phyloP scores from a whole-genome alignment of 37 sponge, comb jelly and placozoan genomes.

The Ephydatia muelleri region DNA sequence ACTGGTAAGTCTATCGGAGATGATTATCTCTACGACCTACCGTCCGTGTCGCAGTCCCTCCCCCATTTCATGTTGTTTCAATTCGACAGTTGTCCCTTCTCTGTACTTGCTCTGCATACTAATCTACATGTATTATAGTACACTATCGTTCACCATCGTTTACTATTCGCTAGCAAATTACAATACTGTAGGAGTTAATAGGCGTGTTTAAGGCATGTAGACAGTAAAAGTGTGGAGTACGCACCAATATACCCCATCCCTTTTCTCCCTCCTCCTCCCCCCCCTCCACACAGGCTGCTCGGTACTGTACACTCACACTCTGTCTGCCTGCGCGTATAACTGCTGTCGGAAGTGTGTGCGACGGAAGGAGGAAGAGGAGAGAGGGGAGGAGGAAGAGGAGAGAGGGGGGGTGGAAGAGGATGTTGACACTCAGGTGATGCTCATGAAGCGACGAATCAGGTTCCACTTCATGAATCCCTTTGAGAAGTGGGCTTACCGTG shows the following conservation, averaged over 20 bases:
- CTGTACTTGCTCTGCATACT: too few species aligned
- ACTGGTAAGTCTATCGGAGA: background rate
- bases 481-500: constrained; percentile 73
- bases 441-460: constrained; percentile 57
- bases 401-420: constrained; percentile 10
- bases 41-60: too few species aligned
- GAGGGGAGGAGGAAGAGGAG: background rate
- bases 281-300: constrained; percentile 18
- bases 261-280: background rate
- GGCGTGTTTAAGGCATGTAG: too few species aligned
- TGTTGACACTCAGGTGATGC: constrained; percentile 24
- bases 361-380: background rate
- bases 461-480: constrained; percentile 95
- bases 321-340: constrained; percentile 29
- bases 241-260: background rate
- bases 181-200: too few species aligned
- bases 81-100: background rate
- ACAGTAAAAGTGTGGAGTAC: background rate
- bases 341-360: background rate
- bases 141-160: too few species aligned
- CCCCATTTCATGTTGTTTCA: background rate
- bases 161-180: too few species aligned
- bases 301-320: constrained; percentile 37
- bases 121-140: too few species aligned
- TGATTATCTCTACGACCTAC: too few species aligned